Conservation (phyloP, 2,113 vertebrate genomes). For the Capreolus pygargus region DNA sequence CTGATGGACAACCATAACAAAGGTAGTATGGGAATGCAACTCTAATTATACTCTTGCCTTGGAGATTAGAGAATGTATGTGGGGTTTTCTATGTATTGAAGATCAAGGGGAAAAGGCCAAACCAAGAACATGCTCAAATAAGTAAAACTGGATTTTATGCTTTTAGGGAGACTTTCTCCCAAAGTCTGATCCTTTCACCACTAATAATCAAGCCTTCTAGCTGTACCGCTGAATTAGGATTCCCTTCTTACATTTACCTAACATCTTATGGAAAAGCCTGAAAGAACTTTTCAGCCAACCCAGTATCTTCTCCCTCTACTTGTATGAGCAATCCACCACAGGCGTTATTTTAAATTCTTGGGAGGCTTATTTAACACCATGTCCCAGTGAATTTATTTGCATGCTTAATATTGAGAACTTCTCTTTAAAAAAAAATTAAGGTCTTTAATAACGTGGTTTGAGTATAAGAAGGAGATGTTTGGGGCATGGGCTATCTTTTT, state of each 20-base stretch:
- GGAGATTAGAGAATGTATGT: background rate
- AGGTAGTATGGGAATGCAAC: rapidly evolving
- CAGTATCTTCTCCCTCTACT: background rate
- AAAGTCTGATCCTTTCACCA: background rate
- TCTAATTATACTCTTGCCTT: background rate
- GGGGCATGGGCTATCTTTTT: background rate
- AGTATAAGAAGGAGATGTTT: background rate
- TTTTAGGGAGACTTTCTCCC: background rate
- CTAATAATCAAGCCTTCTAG: too few species aligned
- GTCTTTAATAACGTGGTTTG: background rate
- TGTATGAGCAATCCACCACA: background rate
- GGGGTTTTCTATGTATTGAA: background rate
- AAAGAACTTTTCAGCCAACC: background rate
- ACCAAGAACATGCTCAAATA: background rate
- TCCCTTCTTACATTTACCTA: background rate
- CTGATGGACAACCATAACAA: background rate
- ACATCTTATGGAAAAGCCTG: background rate
- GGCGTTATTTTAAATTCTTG: background rate
- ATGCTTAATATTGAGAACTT: background rate
- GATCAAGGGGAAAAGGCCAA: background rate
- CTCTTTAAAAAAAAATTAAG: background rate
- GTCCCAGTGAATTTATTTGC: background rate
- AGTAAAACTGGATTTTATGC: background rate
- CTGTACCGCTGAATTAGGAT: background rate
- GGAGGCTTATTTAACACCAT: background rate